These are phyloP conservation scores for Platerodrilus igneus DNA, from an alignment of 2,888 invertebrate species.

Conservation along the genomic window DNA sequence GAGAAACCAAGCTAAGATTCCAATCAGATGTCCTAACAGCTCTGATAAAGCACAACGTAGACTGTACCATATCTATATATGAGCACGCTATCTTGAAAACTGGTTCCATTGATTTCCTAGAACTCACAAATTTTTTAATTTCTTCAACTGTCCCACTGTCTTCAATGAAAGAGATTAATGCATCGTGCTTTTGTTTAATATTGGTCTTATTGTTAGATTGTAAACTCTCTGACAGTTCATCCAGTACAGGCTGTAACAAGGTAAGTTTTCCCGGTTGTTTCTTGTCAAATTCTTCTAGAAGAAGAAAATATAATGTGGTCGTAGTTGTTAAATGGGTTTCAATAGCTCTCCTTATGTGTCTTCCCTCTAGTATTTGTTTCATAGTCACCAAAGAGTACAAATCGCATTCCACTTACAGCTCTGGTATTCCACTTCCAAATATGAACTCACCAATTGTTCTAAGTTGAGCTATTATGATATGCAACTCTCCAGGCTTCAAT, in stretches of 20 bases:
- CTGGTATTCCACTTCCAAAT: constrained; percentile 6
- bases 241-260: constrained; percentile 4
- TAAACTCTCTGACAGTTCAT: constrained; percentile 1
- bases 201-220: constrained; percentile 3
- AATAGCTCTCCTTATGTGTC: constrained; percentile 6
- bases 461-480: constrained; percentile 6
- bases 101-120: too few relatives aligned
- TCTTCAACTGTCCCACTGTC: too few relatives aligned
- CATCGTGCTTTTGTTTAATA: constrained; percentile 4
- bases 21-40: constrained; percentile 3
- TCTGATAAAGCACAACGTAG: constrained; percentile 5
- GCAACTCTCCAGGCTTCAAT: constrained; percentile 2
- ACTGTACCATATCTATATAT: too few relatives aligned
- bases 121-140: too few relatives aligned
- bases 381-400: constrained; percentile 5
- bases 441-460: constrained; percentile 8
- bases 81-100: too few relatives aligned
- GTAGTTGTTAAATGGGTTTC: constrained; percentile 7
- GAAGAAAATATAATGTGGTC: constrained; percentile 4
- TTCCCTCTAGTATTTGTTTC: constrained; percentile 7
- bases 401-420: constrained; percentile 5
- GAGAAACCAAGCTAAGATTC: neutral
- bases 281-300: constrained; percentile 8
- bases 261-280: constrained; percentile 6
- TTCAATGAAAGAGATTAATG: constrained; percentile 3